These are phyloP conservation scores for Progne subis DNA, from an alignment of 2,113 vertebrate species.

Conservation along the genomic window DNA sequence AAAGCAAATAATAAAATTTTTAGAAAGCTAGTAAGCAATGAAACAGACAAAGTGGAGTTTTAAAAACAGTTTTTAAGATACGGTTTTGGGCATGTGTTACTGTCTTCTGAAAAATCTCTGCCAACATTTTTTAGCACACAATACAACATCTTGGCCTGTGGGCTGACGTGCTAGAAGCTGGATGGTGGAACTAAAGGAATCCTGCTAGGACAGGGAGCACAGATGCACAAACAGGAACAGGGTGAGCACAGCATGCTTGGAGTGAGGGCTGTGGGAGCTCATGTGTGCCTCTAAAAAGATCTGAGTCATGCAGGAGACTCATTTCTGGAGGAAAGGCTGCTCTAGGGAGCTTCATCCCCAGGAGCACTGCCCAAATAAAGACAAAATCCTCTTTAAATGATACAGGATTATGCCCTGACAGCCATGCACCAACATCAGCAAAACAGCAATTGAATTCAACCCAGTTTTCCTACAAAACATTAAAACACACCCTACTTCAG, in stretches of 20 bases:
- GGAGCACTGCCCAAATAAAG: background rate
- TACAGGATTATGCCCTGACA: background rate
- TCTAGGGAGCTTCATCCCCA: background rate
- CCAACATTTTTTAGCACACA: background rate
- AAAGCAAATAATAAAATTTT: background rate
- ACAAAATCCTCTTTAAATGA: background rate
- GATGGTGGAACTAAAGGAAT: background rate
- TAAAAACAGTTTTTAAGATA: background rate
- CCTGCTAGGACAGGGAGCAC: rapidly evolving
- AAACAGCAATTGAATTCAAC: background rate
- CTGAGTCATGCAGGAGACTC: background rate
- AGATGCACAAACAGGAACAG: background rate
- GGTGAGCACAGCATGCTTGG: rapidly evolving
- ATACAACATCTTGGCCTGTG: background rate
- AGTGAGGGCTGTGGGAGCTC: background rate
- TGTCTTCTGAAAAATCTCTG: background rate
- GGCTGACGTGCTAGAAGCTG: background rate
- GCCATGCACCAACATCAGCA: background rate
- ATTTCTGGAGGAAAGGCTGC: background rate
- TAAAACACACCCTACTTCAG: background rate
- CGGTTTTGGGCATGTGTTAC: background rate
- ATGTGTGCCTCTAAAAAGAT: background rate
- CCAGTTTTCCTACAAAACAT: background rate
- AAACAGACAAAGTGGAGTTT: background rate
- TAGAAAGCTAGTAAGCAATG: background rate